Evolutionary conservation across 2,113 vertebrate species (phyloP), one percentile per base, ranked within the genome.

Genomic region (Nycticryphes semicollaris): DNA sequence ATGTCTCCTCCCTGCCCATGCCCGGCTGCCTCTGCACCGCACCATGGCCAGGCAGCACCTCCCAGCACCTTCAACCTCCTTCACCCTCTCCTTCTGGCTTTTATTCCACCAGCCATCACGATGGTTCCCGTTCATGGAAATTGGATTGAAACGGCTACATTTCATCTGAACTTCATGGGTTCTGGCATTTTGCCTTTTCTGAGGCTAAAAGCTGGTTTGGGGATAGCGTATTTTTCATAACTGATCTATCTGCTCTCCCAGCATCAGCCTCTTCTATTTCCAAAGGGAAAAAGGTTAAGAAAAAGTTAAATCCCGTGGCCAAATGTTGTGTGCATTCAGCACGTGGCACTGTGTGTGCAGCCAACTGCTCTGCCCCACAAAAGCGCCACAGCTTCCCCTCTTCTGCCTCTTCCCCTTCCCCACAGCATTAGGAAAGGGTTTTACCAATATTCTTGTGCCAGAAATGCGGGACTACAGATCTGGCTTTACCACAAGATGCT

Each of bases 341-440:
- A 21, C 0, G 1, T 7, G 85, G 47, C 60, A 51, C 45, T 1
- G 1, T 14, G 14, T 1, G 1, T 16, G 77, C 85, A 43, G 78
- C 62, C 11, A 1, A 3, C 13, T 11, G 64, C 57, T 39, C 70
- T 68, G 25, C 6, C 43, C 31, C 64, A 37, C 21, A 33, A 23
- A 45, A 35, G 2, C 43, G 9, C 14, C 53, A 3, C 48, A 20
- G 0, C 77, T 17, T 45, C 50, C 63, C 54, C 20, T 8, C 57
- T 18, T 24, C 77, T 50, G 69, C 72, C 77, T 82, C 70, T 33
- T 77, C 57, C 30, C 50, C 43, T 17, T 82, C 60, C 43, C 25
- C 53, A 12, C 3, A 7, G n/a, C 4, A 14, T 37, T 9, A 9
- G 43, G n/a, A 31, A 67, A 37, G 8, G 14, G 21, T 82, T 62